Evolutionary conservation across 92 coral and sea anemone species (phyloP).

Genomic region (Umimayanthus chanpuru): DNA sequence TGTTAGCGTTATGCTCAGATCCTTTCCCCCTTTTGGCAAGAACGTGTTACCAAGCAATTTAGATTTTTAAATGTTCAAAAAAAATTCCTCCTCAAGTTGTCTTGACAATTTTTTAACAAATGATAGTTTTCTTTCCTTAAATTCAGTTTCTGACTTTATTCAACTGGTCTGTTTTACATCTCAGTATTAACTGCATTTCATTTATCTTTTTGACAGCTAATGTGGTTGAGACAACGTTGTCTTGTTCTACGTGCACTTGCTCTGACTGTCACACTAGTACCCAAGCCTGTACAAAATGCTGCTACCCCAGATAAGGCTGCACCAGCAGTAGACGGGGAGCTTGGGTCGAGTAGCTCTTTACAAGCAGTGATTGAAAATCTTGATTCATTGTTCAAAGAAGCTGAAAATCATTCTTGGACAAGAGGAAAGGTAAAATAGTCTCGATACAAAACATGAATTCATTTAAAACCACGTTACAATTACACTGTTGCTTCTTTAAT

Average conservation of each 20-base stretch:
- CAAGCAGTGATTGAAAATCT: constrained; percentile 59
- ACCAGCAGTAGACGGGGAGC: constrained; percentile 51
- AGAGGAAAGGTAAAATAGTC: constrained; percentile 53
- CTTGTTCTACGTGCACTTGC: constrained; percentile 76
- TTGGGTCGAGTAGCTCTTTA: constrained; percentile 45
- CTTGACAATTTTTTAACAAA: too few species aligned
- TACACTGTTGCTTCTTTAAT: not conserved
- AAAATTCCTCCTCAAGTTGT: too few species aligned
- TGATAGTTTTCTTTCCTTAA: too few species aligned
- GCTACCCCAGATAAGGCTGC: constrained; percentile 36
- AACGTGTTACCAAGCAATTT: too few species aligned
- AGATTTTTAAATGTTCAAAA: too few species aligned
- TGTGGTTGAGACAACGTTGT: constrained; percentile 85
- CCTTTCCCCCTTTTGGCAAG: too few species aligned
- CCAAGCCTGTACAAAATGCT: constrained; percentile 61
- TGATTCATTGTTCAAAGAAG: constrained; percentile 56
- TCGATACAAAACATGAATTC: not conserved
- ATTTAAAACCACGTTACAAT: not conserved
- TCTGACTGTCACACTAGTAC: constrained; percentile 65
- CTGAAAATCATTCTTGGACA: constrained; percentile 64
- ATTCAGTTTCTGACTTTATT: not conserved
- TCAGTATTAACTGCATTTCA: not conserved
- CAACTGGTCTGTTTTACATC: not conserved
- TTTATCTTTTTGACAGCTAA: constrained; percentile 51
- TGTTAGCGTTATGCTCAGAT: too few species aligned